Base-by-base conservation (phyloP, 2,113 vertebrate species). In the Sylvilagus bachmani region DNA sequence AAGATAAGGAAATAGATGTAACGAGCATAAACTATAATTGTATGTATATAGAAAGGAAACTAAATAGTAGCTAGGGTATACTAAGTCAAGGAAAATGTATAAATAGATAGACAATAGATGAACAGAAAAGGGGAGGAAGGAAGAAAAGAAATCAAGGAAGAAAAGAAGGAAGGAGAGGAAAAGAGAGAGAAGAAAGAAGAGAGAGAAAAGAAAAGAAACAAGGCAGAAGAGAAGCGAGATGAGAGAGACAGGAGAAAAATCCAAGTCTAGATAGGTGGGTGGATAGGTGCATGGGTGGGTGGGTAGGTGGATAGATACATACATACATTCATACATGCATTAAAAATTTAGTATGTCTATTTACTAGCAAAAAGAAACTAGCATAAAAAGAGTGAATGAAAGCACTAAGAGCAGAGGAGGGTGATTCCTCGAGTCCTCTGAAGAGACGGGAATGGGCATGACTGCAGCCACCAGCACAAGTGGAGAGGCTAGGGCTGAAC, bases 1-100 rank as follows among this genome's bases (percentile, higher is more conserved):
- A 90, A 69, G 62, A n/a, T 14, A 78, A 92, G 61, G n/a, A 95
- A 73, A n/a, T 19, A 69, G n/a, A 89, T 49, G 44, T 31, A 51
- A 61, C 31, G 27, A 78, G n/a, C 25, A 38, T 51, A 29, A 75
- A 51, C 73, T 58, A 36, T 2, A 33, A 61, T 53, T 22, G n/a
- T 29, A 61, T 31, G 7, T 49, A 16, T 21, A 6, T 19, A 2
- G n/a, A 70, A 44, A 95, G 22, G 58, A 83, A 33, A 79, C 19
- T 25, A 36, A 77, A 24, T 5, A 24, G 66, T 27, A 49, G 55
- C 49, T 58, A 81, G 25, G 27, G 71, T 3, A 64, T 6, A 5
- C 14, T 62, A 21, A 38, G 25, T 93, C 75, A 89, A 89, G 58
- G 12, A 33, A 89, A 69, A 62, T 36, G 31, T 22, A 6, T 33